Percentiles rank a stretch among this genome's conserved stretches.
phyloP scores from a whole-genome alignment of 2,797 vertebrate genomes.

The Pelobates cultripes region DNA sequence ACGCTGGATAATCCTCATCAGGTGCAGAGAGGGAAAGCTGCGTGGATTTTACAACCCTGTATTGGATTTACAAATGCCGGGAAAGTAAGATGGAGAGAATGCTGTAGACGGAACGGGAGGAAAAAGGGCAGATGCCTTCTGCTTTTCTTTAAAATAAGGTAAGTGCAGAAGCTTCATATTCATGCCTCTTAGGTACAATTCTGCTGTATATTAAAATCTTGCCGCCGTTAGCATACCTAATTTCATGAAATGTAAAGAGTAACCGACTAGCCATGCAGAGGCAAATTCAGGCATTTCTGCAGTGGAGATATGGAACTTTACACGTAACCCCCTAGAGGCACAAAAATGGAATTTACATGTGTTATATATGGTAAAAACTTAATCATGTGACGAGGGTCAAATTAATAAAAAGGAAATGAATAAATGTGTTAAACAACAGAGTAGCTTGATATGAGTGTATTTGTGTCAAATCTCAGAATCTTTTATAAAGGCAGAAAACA shows the following conservation, averaged over 20 bases:
- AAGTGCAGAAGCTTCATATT: background rate
- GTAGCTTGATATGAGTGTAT: too few relatives aligned
- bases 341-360: background rate
- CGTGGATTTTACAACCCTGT: slow-evolving; percentile 20
- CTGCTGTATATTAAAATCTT: background rate
- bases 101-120: background rate
- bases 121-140: slow-evolving; percentile 20
- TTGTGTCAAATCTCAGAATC: too few relatives aligned
- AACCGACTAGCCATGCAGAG: background rate
- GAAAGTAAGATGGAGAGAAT: slow-evolving; percentile 27
- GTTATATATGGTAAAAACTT: background rate
- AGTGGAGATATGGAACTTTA: background rate
- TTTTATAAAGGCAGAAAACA: too few relatives aligned
- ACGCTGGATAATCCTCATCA: slow-evolving; percentile 40
- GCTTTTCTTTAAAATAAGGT: slow-evolving; percentile 33
- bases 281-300: background rate
- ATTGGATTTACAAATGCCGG: slow-evolving; percentile 52
- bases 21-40: background rate
- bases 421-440: too few relatives aligned
- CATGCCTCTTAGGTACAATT: background rate
- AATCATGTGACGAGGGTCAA: background rate
- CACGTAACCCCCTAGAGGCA: background rate
- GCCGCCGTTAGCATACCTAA: background rate
- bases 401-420: background rate
- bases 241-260: background rate